Evolutionary conservation across 2,797 vertebrate species (phyloP), one percentile per base, ranked within the genome.

Genomic region (Neosilurus mollespiculum): DNA sequence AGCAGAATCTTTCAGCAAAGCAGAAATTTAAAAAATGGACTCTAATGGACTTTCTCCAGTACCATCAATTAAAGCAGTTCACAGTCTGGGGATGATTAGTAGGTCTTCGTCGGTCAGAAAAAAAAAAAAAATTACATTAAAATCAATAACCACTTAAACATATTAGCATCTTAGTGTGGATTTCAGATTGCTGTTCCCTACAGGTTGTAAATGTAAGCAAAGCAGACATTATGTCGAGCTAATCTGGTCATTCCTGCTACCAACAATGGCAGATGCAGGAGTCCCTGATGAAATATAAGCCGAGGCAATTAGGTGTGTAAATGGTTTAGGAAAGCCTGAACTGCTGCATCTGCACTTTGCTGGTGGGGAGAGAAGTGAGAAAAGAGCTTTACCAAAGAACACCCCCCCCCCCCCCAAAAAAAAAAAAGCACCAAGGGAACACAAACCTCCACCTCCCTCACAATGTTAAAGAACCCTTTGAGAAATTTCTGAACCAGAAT

Each of bases 61-160:
- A 0, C 37, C 76, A 64, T 78, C 59, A 64, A 64, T 78, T 64
- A 64, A 61, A 78, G 20, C 58, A 86, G 80, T 69, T 15, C 83
- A 9, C 24, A 65, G 83, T 81, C 77, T 15, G 81, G 71, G 82
- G 49, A 49, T 86, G 64, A 79, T 88, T 88, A 85, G 71, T 26
- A 81, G 53, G 43, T 10, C 22, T 59, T 43, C 56, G 53, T 9
- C 56, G 24, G 26, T 77, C n/a, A 20, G 18, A 34, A 20, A 43
- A 43, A 15, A 54, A 54, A 43, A 26, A 20, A 37, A 54, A 86
- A 87, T 70, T 67, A 73, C 51, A 70, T 65, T 51, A 69, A 20
- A 76, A 85, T 85, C 75, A 84, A 81, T 81, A 83, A 59, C 56
- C 83, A 73, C 80, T 84, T 71, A 77, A 43, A 58, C 64, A 43